Evolutionary conservation across 2,797 vertebrate species (phyloP).

Genomic region (Cephalopachus bancanus): DNA sequence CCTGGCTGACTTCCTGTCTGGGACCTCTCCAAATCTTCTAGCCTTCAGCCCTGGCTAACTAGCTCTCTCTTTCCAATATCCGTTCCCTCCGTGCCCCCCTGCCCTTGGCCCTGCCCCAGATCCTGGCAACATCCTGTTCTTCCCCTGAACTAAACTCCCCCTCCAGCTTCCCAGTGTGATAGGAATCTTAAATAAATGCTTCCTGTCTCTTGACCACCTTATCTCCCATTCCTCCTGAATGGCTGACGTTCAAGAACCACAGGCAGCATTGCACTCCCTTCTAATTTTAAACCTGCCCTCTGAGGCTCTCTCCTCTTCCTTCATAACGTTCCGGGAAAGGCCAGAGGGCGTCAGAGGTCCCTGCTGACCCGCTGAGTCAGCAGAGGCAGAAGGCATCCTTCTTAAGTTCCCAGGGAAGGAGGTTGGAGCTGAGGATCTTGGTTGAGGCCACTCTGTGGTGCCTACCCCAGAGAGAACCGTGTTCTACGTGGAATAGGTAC

Average conservation of each 20-base stretch:
- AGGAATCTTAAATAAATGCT: conserved; percentile 89
- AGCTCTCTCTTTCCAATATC: conserved; percentile 70
- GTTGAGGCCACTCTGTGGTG: accelerated
- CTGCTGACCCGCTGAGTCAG: conserved; percentile 14
- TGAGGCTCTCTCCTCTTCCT: conserved; percentile 38
- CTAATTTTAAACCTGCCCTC: conserved; percentile 79
- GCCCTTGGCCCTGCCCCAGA: conserved; percentile 70
- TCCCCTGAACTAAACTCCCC: conserved; percentile 83
- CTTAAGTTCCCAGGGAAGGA: conserved; percentile 55
- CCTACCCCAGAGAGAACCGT: background rate
- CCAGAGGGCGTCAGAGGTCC: conserved; percentile 60
- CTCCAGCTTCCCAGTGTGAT: conserved; percentile 86
- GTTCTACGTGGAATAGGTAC: accelerated
- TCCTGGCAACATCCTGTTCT: conserved; percentile 88
- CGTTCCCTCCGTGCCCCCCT: conserved; percentile 7
- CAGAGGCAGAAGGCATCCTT: background rate
- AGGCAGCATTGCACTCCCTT: conserved; percentile 59
- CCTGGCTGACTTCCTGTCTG: conserved; percentile 81
- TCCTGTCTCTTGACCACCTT: conserved; percentile 85
- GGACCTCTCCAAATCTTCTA: conserved; percentile 80
- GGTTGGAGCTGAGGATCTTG: background rate
- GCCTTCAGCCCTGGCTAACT: conserved; percentile 30
- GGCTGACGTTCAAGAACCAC: conserved; percentile 82
- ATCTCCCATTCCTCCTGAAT: conserved; percentile 80
- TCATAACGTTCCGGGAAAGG: conserved; percentile 67